Base-by-base conservation (phyloP, 2,888 invertebrate species). In the Clitarchus hookeri region DNA sequence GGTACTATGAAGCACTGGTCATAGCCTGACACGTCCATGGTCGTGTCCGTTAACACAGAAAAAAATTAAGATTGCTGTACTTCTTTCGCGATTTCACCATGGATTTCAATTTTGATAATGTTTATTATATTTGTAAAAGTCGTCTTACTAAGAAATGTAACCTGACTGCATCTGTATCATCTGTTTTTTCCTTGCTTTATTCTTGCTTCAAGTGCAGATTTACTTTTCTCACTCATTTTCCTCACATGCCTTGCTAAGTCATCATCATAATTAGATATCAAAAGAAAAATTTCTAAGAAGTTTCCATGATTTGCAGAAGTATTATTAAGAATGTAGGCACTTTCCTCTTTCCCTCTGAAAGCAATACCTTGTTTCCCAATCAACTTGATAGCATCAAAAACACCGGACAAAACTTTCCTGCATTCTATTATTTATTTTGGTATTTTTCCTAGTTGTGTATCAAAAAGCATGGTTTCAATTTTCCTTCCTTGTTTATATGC, bases 401-500 rank as follows among this genome's bases (percentile, higher is more conserved):
- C 78, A 78, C 78, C 26, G 19, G 78, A 12, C 4, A 78, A 12
- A 78, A 78, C 78, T 8, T 78, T 8, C 19, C 9, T 8, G 13
- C 2, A 2, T 78, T 78, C 26, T 26, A 78, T 78, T 78, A 3
- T 78, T 78, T 78, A 12, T 78, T 78, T 78, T 23, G 11, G 11
- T 78, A 11, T 78, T 78, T 8, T 78, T 78, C 19, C n/a, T 16
- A 78, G 78, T 78, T 78, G n/a, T 78, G n/a, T 78, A 16, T 78
- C 78, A 78, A 78, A 78, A 2, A 78, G n/a, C 78, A 78, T 78
- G 78, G 78, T 78, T 78, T 78, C n/a, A 23, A 78, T 78, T 78
- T 11, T 78, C 26, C 78, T 78, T 78, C 78, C 78, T 78, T 78
- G 78, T 78, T 78, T n/a, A 2, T 78, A 26, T 0, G 78, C n/a